Percentiles rank a stretch among this genome's conserved stretches.
phyloP scores from a whole-genome alignment of 2,113 vertebrate genomes.

The Gallinago jamesoni region DNA sequence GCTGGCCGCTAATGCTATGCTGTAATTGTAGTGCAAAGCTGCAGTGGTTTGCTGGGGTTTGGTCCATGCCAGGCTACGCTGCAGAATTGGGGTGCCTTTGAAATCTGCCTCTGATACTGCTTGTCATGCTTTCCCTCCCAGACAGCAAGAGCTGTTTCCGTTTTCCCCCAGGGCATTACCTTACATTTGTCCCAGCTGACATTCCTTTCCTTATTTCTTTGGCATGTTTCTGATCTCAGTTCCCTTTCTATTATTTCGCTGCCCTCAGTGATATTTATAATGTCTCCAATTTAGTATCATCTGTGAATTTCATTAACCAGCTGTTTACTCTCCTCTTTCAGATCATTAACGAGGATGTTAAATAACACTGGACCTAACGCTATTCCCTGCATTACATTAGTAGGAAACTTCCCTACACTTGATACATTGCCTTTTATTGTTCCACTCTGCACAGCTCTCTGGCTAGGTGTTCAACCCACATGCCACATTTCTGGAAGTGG shows the following conservation, averaged over 20 bases:
- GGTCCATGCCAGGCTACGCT: not conserved
- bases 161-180: not conserved
- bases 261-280: constrained; percentile 40
- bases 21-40: not conserved
- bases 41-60: not conserved
- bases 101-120: not conserved
- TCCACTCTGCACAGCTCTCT: not conserved
- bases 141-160: not conserved
- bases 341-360: constrained; percentile 62
- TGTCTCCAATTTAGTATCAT: constrained; percentile 54
- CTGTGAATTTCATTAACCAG: constrained; percentile 55
- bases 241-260: constrained; percentile 31
- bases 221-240: constrained; percentile 41
- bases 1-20: not conserved
- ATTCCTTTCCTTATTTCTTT: constrained; percentile 38
- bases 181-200: constrained; percentile 29
- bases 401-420: constrained; percentile 19
- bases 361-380: constrained; percentile 48
- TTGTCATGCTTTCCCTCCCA: not conserved
- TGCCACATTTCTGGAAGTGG: not conserved
- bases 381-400: constrained; percentile 37
- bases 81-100: not conserved
- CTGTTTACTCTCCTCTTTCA: constrained; percentile 64
- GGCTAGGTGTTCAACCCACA: not conserved
- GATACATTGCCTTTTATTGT: constrained; percentile 41